A percentile compares a stretch with the other conserved stretches of the same genome.
Evolutionary conservation across 2,797 vertebrate genomes (phyloP).

Genomic region (Propithecus perrieri): DNA sequence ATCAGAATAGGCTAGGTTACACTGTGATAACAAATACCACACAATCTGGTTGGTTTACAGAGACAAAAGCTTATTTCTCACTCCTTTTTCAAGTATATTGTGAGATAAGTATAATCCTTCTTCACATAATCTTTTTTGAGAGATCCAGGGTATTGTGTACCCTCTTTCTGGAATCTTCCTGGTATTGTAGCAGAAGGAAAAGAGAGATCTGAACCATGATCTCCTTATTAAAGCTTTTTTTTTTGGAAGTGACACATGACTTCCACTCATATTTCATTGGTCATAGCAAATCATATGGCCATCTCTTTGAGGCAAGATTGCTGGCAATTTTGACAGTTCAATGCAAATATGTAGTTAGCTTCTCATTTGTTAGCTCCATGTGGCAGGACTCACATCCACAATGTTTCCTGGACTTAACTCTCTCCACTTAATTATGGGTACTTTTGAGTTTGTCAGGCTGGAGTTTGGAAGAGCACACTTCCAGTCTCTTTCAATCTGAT

Average conservation of each 20-base stretch:
- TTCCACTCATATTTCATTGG: not conserved
- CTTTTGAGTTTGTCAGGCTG: not conserved
- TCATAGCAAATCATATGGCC: not conserved
- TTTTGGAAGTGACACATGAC: not conserved
- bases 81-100: not conserved
- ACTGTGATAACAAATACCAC: not conserved
- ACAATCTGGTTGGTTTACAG: not conserved
- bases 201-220: not conserved
- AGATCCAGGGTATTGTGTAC: not conserved
- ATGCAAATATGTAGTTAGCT: not conserved
- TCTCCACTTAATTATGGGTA: not conserved
- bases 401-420: not conserved
- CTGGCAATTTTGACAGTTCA: not conserved
- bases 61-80: not conserved
- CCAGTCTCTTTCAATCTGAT: not conserved
- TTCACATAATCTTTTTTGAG: not conserved
- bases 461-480: not conserved
- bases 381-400: not conserved
- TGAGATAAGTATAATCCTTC: not conserved
- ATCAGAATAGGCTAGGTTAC: not conserved
- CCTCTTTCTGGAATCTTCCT: not conserved
- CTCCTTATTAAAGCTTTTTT: not conserved
- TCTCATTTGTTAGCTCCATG: not conserved
- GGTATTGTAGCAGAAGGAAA: not conserved
- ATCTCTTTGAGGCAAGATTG: not conserved